Percentiles rank a stretch among this genome's conserved stretches.
phyloP scores from a whole-genome alignment of 2,113 vertebrate genomes.

The Spermophilus dauricus region DNA sequence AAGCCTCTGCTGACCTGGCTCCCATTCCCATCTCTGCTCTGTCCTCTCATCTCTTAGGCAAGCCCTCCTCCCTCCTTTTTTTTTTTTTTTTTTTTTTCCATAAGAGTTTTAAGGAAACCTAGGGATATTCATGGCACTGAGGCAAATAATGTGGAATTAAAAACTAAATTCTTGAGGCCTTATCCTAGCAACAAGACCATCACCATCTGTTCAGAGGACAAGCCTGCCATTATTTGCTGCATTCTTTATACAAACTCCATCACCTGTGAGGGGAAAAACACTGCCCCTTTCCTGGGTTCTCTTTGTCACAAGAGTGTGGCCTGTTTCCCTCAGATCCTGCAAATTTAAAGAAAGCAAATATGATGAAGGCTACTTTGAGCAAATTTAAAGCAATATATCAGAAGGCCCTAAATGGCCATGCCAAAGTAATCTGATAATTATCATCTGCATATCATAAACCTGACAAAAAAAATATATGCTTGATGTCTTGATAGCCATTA shows the following conservation, averaged over 20 bases:
- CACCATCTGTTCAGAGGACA: conserved; percentile 96
- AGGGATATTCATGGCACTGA: conserved; percentile 94
- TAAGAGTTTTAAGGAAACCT: conserved; percentile 92
- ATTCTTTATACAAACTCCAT: conserved; percentile 93
- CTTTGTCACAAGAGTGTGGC: conserved; percentile 89
- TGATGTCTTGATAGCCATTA: conserved; percentile 46
- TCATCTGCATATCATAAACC: conserved; percentile 79
- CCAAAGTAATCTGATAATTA: conserved; percentile 67
- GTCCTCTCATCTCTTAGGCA: conserved; percentile 55
- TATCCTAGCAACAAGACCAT: conserved; percentile 96
- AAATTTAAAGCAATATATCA: conserved; percentile 79
- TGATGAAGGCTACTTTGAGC: conserved; percentile 78
- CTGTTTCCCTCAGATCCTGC: conserved; percentile 82
- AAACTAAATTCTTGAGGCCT: conserved; percentile 96
- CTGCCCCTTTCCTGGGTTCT: conserved; percentile 87
- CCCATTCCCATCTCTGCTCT: conserved; percentile 81
- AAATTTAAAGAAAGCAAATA: conserved; percentile 78
- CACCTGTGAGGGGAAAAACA: conserved; percentile 92
- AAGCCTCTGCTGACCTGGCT: conserved; percentile 90
- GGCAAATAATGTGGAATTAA: conserved; percentile 98
- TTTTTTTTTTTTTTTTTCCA: conserved; percentile 88
- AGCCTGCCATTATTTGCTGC: conserved; percentile 90
- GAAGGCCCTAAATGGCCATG: conserved; percentile 73
- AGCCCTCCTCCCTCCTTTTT: conserved; percentile 78
- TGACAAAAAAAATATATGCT: conserved; percentile 81